Conservation (phyloP, 2,113 vertebrate species). For the Opisthocomus hoazin region DNA sequence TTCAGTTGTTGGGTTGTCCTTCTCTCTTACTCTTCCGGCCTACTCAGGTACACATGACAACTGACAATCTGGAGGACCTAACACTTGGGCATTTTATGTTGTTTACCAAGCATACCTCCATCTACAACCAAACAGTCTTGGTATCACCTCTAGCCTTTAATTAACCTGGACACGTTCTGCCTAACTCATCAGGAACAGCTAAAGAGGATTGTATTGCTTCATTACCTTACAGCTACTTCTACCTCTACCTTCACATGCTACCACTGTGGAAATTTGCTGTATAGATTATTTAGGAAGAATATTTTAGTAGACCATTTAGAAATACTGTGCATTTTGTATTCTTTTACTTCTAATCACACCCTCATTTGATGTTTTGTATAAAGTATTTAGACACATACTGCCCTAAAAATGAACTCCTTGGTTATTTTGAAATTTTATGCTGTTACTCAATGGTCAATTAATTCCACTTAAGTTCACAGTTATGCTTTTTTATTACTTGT, state of each 20-base stretch:
- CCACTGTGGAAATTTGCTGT: not conserved
- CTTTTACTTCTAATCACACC: not conserved
- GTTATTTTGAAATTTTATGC: not conserved
- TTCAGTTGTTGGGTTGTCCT: not conserved
- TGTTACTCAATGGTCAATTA: not conserved
- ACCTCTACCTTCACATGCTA: no score
- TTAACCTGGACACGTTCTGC: not conserved
- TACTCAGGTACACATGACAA: accelerated
- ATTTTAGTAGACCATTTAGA: not conserved
- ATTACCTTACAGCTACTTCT: not conserved
- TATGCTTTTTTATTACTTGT: not conserved
- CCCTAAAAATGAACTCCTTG: conserved; percentile 18
- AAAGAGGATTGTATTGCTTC: not conserved
- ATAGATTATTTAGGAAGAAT: not conserved
- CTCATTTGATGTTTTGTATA: not conserved
- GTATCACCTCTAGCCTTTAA: not conserved
- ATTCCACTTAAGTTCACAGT: conserved; percentile 7
- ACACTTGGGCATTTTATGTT: not conserved
- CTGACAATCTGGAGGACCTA: not conserved
- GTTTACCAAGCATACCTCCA: not conserved
- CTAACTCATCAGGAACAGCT: not conserved
- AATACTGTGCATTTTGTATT: not conserved
- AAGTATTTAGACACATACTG: not conserved
- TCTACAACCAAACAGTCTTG: not conserved
- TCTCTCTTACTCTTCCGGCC: not conserved